Evolutionary conservation across 2,113 vertebrate species (phyloP), one percentile per base, ranked within the genome.

Genomic region (Phylloscopus trochiloides): DNA sequence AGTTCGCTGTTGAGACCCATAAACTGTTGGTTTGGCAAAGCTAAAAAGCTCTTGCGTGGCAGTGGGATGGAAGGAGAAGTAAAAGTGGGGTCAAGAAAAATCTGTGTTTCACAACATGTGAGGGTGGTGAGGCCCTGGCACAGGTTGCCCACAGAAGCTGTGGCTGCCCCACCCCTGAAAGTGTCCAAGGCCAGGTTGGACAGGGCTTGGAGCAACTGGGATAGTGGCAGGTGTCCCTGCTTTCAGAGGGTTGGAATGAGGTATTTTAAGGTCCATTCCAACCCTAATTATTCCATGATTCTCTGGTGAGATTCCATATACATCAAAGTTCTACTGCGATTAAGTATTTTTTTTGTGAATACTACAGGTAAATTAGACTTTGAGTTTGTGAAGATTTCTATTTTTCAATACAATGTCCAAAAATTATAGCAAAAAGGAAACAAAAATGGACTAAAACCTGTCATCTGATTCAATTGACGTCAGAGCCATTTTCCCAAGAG

Each of bases 401-500:
- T 5, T 72, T 91, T 82, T 93, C 47, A 20, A 43, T 19, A 38
- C 7, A 19, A 3, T 34, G 14, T 45, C 31, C 12, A 65, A 65
- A 90, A 86, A 45, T 10, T 48, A 68, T 10, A 50, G 11, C 20
- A 19, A 77, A 75, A 74, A 57, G 21, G 14, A 12, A 31, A 20
- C 50, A 18, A 45, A 28, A 31, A 18, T 17, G 4, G 17, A 62
- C 54, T 74, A 58, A 91, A 68, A 48, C 14, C 36, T 79, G 14
- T 76, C 67, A n/a, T 21, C 32, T 86, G 71, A 73, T 34, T 90
- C 88, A n/a, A 25, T 14, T 84, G 59, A 77, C 47, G n/a, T 54
- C 67, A 74, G 74, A 92, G 32, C 43, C 16, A 7, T 88, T 92
- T 92, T 86, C 59, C 51, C 63, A 51, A 73, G 79, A 74, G 26